These are phyloP conservation scores for Sebastes wilsoni DNA, from an alignment of 2,797 vertebrate species.

Conservation along the genomic window DNA sequence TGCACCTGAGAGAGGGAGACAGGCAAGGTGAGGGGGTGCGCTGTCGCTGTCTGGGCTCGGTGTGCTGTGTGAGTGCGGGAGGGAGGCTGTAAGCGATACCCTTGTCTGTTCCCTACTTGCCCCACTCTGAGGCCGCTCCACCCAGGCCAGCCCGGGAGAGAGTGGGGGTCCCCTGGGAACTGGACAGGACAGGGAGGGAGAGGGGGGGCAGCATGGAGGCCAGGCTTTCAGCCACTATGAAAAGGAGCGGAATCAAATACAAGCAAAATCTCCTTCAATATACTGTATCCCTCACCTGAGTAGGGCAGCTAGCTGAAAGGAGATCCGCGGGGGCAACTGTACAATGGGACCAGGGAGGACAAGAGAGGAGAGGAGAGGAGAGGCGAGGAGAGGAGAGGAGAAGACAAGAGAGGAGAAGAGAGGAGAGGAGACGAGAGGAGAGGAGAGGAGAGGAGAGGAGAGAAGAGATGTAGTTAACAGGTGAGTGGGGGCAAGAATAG, in stretches of 20 bases:
- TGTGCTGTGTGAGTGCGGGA: constrained; percentile 52
- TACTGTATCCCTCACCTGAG: constrained; percentile 87
- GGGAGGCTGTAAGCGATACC: constrained; percentile 85
- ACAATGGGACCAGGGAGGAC: constrained; percentile 78
- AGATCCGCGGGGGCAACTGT: constrained; percentile 80
- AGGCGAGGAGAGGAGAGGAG: constrained; percentile 5
- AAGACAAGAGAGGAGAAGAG: background rate
- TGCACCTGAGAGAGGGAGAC: constrained; percentile 38
- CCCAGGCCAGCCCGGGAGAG: constrained; percentile 85
- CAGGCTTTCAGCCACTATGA: constrained; percentile 86
- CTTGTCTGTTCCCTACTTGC: constrained; percentile 87
- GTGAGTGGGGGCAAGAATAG: constrained; percentile 2
- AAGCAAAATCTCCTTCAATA: constrained; percentile 85
- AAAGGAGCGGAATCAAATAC: constrained; percentile 85
- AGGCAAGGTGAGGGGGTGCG: constrained; percentile 51
- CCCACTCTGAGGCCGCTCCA: constrained; percentile 86
- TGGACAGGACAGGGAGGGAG: constrained; percentile 71
- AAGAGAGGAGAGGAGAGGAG: constrained; percentile 46
- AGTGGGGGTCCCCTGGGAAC: constrained; percentile 87
- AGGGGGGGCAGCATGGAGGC: constrained; percentile 64
- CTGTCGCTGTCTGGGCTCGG: constrained; percentile 64
- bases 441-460: background rate
- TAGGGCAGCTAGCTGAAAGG: constrained; percentile 84
- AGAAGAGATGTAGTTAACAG: constrained; percentile 37
- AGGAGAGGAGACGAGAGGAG: constrained; percentile 6